phyloP scores from a whole-genome alignment of 2,888 invertebrate species.

The Epistrophe eligans region DNA sequence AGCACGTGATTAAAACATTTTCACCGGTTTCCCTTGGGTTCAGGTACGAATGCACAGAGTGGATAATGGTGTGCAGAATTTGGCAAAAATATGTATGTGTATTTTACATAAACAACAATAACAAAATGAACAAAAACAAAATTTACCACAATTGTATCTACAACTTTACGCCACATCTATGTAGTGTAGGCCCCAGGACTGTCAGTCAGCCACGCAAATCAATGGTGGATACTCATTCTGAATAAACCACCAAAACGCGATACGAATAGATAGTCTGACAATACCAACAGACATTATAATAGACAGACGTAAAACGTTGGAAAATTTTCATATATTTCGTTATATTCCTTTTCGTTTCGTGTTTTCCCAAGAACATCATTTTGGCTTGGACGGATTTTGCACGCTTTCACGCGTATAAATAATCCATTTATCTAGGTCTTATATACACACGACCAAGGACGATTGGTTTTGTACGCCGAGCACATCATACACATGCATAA shows the following conservation, averaged over 20 bases:
- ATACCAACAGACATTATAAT: constrained; percentile 2
- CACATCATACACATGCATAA: not conserved
- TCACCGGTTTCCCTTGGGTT: constrained; percentile 31
- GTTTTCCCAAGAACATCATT: not conserved
- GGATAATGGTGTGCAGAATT: not conserved
- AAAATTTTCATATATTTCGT: constrained; percentile 14
- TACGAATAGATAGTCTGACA: constrained; percentile 54
- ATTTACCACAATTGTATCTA: constrained; percentile 35
- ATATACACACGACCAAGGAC: constrained; percentile 6
- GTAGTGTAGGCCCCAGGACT: constrained; percentile 2
- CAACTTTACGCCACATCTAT: not conserved
- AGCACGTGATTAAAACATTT: constrained; percentile 61
- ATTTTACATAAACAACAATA: constrained; percentile 47
- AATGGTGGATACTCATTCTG: constrained; percentile 43
- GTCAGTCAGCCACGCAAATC: constrained; percentile 4
- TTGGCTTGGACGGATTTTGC: not conserved
- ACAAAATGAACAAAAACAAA: constrained; percentile 39
- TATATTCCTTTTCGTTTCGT: not conserved
- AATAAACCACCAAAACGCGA: constrained; percentile 54
- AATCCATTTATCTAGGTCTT: not conserved
- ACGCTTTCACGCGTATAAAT: not conserved
- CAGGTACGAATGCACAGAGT: not conserved
- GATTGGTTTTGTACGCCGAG: constrained; percentile 11
- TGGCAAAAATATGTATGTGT: constrained; percentile 14
- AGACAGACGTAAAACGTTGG: constrained; percentile 15